Conservation (phyloP, 2,113 vertebrate genomes). For the Eptesicus fuscus region DNA sequence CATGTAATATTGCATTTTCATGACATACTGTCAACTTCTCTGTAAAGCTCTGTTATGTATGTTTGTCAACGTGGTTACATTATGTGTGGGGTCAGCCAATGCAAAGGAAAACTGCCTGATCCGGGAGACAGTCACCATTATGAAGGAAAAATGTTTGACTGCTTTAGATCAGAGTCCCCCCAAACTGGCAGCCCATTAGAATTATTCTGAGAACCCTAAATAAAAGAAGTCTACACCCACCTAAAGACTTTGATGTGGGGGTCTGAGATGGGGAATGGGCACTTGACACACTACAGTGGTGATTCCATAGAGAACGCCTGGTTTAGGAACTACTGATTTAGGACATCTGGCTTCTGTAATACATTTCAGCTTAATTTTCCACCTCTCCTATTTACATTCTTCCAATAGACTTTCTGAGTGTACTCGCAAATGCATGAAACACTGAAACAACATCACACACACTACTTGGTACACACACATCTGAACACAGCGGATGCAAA, state of each 20-base stretch:
- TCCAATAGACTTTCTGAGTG: not conserved
- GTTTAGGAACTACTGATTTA: not conserved
- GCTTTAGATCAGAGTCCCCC: not conserved
- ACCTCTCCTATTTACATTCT: not conserved
- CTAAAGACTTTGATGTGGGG: not conserved
- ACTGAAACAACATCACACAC: not conserved
- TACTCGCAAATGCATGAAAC: no score
- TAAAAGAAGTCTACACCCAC: not conserved
- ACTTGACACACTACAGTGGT: accelerated
- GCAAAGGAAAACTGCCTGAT: not conserved
- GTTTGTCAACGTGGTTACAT: accelerated
- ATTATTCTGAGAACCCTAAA: not conserved
- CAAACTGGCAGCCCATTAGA: not conserved
- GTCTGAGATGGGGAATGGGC: not conserved
- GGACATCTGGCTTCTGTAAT: not conserved
- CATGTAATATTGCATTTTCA: not conserved
- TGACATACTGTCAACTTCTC: not conserved
- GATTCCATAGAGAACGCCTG: accelerated
- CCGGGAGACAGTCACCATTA: accelerated
- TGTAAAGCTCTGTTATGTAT: not conserved
- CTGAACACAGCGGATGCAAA: accelerated
- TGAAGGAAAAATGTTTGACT: no score
- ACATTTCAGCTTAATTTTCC: not conserved
- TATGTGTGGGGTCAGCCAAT: no score
- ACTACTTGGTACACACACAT: no score